Evolutionary conservation across 2,113 vertebrate species (phyloP).

Genomic region (Synchiropus splendidus): DNA sequence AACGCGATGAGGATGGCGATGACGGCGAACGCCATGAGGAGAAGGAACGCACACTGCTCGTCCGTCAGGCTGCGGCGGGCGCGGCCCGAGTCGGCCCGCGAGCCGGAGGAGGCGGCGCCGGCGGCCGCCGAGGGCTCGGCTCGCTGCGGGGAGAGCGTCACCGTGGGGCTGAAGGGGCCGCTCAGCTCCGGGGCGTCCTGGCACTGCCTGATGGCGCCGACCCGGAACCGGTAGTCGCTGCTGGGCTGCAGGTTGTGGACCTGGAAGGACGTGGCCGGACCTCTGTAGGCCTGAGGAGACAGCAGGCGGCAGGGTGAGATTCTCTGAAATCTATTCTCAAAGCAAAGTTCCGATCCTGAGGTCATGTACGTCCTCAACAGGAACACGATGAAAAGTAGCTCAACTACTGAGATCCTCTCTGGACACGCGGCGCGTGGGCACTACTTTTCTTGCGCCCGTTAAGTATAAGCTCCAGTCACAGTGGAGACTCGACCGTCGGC

Average conservation of each 20-base stretch:
- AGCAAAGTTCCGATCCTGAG: background rate
- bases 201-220: conserved; percentile 87
- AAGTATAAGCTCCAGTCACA: no score
- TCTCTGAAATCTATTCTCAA: no score
- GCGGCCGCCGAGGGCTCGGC: conserved; percentile 57
- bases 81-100: conserved; percentile 66
- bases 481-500: no score
- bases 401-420: no score
- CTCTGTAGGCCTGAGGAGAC: conserved; percentile 77
- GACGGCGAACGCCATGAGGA: conserved; percentile 87
- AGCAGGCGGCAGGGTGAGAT: conserved; percentile 2
- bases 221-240: conserved; percentile 89
- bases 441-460: no score
- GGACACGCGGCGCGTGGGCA: no score
- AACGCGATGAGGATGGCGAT: conserved; percentile 95
- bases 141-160: conserved; percentile 80
- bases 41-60: conserved; percentile 90
- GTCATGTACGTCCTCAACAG: no score
- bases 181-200: conserved; percentile 78
- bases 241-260: conserved; percentile 79
- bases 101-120: conserved; percentile 50
- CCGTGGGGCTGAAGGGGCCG: conserved; percentile 84
- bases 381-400: no score
- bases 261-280: conserved; percentile 75
- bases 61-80: conserved; percentile 78